phyloP scores from a whole-genome alignment of 2,113 vertebrate species.

The Varanus komodoensis region DNA sequence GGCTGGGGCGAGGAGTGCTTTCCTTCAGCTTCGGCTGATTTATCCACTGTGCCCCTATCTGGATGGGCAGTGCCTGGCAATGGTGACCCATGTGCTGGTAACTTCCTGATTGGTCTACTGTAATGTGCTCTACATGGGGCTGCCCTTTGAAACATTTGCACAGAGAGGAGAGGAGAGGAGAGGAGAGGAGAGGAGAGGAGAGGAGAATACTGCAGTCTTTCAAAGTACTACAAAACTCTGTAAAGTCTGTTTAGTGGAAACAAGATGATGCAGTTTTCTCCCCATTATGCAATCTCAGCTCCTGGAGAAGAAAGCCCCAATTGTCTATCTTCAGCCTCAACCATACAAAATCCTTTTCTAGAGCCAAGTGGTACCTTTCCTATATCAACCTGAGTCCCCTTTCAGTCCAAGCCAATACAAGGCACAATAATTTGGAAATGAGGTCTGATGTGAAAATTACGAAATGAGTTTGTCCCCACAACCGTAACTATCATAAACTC shows the following conservation, averaged over 20 bases:
- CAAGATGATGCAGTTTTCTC: neutral
- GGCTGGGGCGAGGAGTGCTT: no score
- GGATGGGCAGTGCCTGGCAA: no score
- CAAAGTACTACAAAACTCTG: neutral
- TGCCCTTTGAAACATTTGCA: no score
- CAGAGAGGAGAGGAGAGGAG: no score
- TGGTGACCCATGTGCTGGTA: no score
- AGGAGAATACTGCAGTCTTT: neutral
- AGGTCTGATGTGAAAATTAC: neutral
- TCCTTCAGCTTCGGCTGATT: no score
- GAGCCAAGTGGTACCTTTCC: neutral
- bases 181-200: neutral
- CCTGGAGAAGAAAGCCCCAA: neutral
- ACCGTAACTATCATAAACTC: neutral
- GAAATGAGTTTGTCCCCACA: neutral
- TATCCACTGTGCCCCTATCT: no score
- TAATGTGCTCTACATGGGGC: no score
- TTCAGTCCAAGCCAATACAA: conserved; percentile 2
- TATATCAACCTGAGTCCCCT: neutral
- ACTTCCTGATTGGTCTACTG: no score
- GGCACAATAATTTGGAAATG: neutral
- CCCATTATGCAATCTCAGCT: neutral
- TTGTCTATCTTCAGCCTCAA: neutral
- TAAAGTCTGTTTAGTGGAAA: neutral
- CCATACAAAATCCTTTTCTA: neutral